Evolutionary conservation across 2,113 vertebrate species (phyloP), one percentile per base, ranked within the genome.

Genomic region (Rhipidura dahli): DNA sequence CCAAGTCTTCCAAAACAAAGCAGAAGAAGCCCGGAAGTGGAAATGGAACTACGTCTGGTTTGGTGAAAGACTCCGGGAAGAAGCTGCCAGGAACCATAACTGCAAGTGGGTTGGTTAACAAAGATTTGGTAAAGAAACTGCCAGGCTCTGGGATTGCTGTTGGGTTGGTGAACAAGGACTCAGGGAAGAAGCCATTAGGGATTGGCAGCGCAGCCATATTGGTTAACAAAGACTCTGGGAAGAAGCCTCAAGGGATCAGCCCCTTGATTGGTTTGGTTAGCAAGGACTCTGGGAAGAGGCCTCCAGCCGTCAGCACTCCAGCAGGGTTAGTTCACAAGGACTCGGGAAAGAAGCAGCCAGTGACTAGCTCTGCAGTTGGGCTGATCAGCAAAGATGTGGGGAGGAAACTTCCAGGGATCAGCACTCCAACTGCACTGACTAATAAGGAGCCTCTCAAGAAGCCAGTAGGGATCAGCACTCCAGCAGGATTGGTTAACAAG

Each of bases 1-100:
- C 99, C 85, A 99, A 99, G 98, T 99, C 98, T 97, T 98, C 99
- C 97, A 99, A 99, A 97, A 98, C 98, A 71, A 99, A 99, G 98
- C 97, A 97, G 83, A 98, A 98, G 96, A 98, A 98, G 94, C 96
- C 97, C 2, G 96, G 95, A 47, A 90, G 42, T 54, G 96, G 95
- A 49, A 89, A 37, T 56, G 97, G 97, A 76, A 71, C 92, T 31
- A 49, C 82, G 1, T 86, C 98, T 47, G 97, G 95, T 81, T 86
- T 98, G 92, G 93, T 97, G 49, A 98, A 98, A 75, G 98, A 98
- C 88, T 97, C 97, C 11, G 97, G 92, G 76, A 98, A 98, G 95
- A 98, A 98, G 92, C 89, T 85, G 4, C 95, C 97, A 16, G 89
- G 93, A 42, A 14, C 97, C 63, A 51, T 97, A 42, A 84, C 87